Base-by-base conservation (phyloP, 2,797 vertebrate genomes). In the Alfaro cultratus region DNA sequence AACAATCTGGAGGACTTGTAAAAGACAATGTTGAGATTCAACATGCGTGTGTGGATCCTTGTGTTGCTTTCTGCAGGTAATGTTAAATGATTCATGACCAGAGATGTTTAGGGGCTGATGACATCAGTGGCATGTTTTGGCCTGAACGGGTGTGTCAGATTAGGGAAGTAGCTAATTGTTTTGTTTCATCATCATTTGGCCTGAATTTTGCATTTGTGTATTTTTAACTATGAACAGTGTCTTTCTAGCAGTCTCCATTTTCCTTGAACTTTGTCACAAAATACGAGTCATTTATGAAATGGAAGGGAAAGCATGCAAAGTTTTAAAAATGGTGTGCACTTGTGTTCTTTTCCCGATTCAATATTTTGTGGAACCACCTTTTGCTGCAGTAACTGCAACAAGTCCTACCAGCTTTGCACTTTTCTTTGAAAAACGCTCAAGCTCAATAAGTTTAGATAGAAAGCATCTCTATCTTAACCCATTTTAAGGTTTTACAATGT, bases 11-110 rank as follows among this genome's bases (percentile, higher is more conserved):
- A 84, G 64, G 29, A 84, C 47, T 88, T 88, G 43, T 80, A 68
- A 34, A 84, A 55, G 79, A 93, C 87, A 82, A 96, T 95, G 95
- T 87, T 89, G 80, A 91, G 76, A 76, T 79, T 89, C 75, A 87
- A 67, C 21, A 0, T 78, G 57, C 86, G 64, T 78, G 74, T 91
- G 73, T 95, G 94, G 94, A 91, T 91, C 8, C 74, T 93, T 18
- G 90, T 93, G 81, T 74, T 93, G 74, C 87, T 95, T 80, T 92
- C 34, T 83, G 77, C 95, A 96, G 96, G 96, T 96, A 95, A 93
- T 51, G 10, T 76, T 77, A 78, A 5, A 1, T 7, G 26, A 1
- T 34, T 23, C 75, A 34, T 75, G 41, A 62, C 5, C 45, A 76
- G 8, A 43, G 34, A 47, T 45, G 9, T 75, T 39, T 23, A 13